Conservation (phyloP, 1,140 invertebrate species). For the Pentalonia nigronervosa region DNA sequence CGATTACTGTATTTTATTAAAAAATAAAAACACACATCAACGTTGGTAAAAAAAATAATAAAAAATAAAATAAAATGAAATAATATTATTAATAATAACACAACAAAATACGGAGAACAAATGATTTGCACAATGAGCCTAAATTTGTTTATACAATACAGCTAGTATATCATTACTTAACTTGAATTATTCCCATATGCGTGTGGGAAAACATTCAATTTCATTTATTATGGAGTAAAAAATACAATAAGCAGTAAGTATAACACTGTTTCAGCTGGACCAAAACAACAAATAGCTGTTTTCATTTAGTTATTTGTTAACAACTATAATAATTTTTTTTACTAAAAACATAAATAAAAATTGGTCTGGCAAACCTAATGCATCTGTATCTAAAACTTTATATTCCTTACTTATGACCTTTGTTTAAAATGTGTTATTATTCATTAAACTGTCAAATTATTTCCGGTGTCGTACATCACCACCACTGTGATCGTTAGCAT, state of each 20-base stretch:
- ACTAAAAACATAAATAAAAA: constrained; percentile 56
- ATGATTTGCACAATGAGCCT: constrained; percentile 49
- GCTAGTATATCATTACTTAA: constrained; percentile 49
- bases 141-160: constrained; percentile 35
- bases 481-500: constrained; percentile 41
- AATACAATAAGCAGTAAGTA: constrained; percentile 56
- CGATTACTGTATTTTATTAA: constrained; percentile 40
- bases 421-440: constrained; percentile 51
- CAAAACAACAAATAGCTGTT: constrained; percentile 52
- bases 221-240: constrained; percentile 35
- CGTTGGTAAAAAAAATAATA: constrained; percentile 46
- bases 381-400: constrained; percentile 43
- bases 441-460: constrained; percentile 53
- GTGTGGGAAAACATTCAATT: constrained; percentile 1
- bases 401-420: constrained; percentile 53
- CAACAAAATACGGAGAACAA: constrained; percentile 44
- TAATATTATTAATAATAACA: constrained; percentile 39
- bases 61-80: constrained; percentile 8
- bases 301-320: constrained; percentile 50
- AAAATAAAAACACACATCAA: constrained; percentile 52
- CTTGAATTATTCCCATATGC: constrained; percentile 2
- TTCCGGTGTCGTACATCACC: constrained; percentile 54
- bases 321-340: constrained; percentile 52
- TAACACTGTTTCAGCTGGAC: constrained; percentile 42
- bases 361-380: constrained; percentile 56